Conservation (phyloP, 2,797 vertebrate species). For the Scolopax rusticola region DNA sequence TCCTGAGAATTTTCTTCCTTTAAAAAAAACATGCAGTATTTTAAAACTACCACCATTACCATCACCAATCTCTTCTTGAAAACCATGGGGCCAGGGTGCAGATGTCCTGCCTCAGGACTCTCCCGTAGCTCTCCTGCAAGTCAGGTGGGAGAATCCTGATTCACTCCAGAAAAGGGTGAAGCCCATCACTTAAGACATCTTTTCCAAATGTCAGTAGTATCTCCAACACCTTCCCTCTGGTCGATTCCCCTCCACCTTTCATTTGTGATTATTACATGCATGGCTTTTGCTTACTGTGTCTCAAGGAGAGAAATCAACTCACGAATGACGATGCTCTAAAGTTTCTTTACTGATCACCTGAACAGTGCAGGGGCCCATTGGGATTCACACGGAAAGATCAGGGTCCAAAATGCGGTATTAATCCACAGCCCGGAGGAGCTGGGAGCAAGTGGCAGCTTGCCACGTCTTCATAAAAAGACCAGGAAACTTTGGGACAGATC, state of each 20-base stretch:
- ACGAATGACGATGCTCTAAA: background rate
- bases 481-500: constrained; percentile 42
- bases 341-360: background rate
- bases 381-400: background rate
- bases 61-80: background rate
- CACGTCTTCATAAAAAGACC: background rate
- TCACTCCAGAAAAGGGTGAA: background rate
- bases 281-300: background rate
- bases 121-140: background rate
- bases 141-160: background rate
- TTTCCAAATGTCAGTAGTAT: background rate
- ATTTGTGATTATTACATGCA: background rate
- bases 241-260: background rate
- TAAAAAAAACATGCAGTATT: background rate
- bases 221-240: background rate
- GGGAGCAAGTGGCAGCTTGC: constrained; percentile 32
- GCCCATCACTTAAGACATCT: background rate
- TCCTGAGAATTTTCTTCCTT: background rate
- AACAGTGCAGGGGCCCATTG: background rate
- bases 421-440: background rate
- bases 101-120: background rate
- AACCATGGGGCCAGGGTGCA: background rate
- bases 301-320: background rate
- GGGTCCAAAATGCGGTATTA: background rate
- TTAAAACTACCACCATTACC: background rate